phyloP scores from a whole-genome alignment of 1,140 invertebrate genomes.

The Spodoptera frugiperda region DNA sequence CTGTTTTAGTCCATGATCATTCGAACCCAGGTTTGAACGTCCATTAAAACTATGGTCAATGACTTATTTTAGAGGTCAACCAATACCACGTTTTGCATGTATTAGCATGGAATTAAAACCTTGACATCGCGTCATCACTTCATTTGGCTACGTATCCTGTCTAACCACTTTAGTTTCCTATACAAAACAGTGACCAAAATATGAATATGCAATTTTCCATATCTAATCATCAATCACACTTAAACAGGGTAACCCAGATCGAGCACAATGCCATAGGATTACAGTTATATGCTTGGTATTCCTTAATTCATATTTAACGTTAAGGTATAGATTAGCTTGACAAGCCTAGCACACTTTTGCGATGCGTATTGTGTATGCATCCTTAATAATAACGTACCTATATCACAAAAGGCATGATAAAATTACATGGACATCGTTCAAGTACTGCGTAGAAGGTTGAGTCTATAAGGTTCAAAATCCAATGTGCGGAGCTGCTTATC shows the following conservation, averaged over 20 bases:
- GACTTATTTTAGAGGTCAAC: too few species aligned
- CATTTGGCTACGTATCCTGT: too few species aligned
- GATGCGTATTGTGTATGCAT: not conserved
- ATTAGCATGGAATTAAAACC: too few species aligned
- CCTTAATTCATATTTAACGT: constrained; percentile 1
- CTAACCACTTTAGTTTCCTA: not conserved
- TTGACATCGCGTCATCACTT: too few species aligned
- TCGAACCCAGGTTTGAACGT: too few species aligned
- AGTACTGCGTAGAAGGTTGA: not conserved
- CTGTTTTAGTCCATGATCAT: too few species aligned
- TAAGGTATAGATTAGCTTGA: not conserved
- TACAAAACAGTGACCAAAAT: not conserved
- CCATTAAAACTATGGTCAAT: too few species aligned
- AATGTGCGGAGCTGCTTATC: not conserved
- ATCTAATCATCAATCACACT: not conserved
- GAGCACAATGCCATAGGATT: not conserved
- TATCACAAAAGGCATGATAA: constrained; percentile 3
- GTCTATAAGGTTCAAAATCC: not conserved
- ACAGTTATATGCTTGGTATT: not conserved
- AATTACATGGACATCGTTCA: not conserved
- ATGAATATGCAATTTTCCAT: not conserved
- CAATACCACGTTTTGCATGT: too few species aligned
- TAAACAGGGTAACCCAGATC: not conserved
- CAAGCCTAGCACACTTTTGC: not conserved
- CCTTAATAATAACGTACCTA: not conserved